Evolutionary conservation across 23 tunicate genomes (phyloP).

Genomic region (Oikopleura dioica): DNA sequence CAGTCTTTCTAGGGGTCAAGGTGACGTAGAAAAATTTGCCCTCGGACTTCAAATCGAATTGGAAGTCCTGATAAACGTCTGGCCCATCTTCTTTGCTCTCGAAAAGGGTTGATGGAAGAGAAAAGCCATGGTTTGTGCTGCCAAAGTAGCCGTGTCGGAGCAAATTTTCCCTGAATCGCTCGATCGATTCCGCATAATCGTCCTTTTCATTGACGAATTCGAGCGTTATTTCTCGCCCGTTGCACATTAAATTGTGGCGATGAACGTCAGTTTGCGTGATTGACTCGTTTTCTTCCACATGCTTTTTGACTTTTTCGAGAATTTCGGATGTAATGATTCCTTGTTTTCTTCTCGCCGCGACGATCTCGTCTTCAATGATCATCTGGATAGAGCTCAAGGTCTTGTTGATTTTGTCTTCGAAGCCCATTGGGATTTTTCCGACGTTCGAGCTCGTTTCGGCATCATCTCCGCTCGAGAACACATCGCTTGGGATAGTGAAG

Average conservation of each 20-base stretch:
- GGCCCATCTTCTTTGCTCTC: not conserved
- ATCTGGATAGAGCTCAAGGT: not conserved
- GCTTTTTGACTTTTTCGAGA: not conserved
- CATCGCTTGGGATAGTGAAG: not conserved
- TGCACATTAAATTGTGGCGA: not conserved
- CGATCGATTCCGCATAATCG: not conserved
- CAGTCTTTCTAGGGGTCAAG: not conserved
- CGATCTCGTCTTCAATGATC: not conserved
- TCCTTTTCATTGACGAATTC: not conserved
- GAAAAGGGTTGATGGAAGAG: not conserved
- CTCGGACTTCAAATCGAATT: not conserved
- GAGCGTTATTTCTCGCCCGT: not conserved
- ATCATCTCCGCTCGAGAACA: not conserved
- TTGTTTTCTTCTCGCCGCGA: not conserved
- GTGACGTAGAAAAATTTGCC: not conserved
- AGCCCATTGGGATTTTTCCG: not conserved
- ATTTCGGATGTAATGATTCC: not conserved
- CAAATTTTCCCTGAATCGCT: not conserved
- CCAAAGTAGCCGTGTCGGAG: conserved; percentile 2
- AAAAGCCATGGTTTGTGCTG: not conserved
- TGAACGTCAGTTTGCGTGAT: not conserved
- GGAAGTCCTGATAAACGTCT: not conserved
- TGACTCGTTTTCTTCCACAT: not conserved
- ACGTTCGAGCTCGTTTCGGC: not conserved
- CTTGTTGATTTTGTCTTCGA: not conserved